Evolutionary conservation across 2,797 vertebrate species (phyloP), one percentile per base, ranked within the genome.

Genomic region (Neosalanx taihuensis): DNA sequence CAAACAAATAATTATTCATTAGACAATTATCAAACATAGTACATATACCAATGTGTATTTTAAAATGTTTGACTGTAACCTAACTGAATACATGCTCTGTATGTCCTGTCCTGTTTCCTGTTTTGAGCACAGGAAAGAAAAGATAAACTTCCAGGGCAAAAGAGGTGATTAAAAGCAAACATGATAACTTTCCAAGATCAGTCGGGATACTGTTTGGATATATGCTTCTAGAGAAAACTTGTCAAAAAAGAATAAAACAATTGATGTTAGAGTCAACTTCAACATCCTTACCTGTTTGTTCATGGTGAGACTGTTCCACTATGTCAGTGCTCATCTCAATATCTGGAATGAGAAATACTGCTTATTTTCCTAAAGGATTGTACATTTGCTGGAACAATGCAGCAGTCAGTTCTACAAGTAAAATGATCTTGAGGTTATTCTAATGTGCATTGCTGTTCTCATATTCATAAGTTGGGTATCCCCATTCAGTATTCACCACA

Each of bases 321-420:
- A 92, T 82, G 83, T 96, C 95, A 70, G 95, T 86, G 79, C 95
- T 99, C 96, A 99, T 98, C 94, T 96, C 98, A 93, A 95, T 94
- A 93, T 94, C 96, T 98, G 92, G 67, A 92, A 92, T 85, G 89
- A 93, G 91, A 95, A 95, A 93, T 91, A 94, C 88, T 91, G 90
- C 92, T 92, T 90, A 95, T 95, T 95, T 97, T 95, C 95, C 94
- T 95, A 94, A 90, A 88, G 90, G 92, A 93, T 93, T 93, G 90
- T 86, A 90, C 88, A 91, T 93, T 93, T 87, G 92, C 89, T 90
- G 73, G 89, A 84, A 85, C 81, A 85, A 85, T 88, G 86, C 84
- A 85, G 85, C 82, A 70, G 85, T 80, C 82, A 78, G 85, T 85
- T 88, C 83, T 89, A 92, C 91, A 92, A 93, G 92, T 92, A 92